Conservation (phyloP, 2,113 vertebrate genomes). For the Calyptommatus sinebrachiatus region DNA sequence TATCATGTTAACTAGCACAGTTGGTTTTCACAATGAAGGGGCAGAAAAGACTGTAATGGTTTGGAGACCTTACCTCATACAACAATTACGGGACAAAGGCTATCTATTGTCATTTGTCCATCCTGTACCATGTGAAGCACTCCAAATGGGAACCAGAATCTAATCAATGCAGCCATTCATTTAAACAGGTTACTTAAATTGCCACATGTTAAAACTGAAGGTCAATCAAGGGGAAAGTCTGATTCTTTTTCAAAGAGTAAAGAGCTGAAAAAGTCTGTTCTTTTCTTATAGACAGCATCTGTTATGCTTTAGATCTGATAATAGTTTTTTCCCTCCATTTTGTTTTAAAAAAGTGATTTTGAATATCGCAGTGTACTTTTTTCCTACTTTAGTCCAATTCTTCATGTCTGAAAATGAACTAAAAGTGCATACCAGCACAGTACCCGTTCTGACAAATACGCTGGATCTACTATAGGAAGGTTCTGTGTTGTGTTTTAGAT, state of each 20-base stretch:
- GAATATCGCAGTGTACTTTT: too few relatives aligned
- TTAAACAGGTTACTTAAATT: slow-evolving; percentile 47
- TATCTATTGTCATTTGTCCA: slow-evolving; percentile 23
- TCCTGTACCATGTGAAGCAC: not conserved
- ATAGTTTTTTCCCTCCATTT: not conserved
- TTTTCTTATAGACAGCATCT: slow-evolving; percentile 3
- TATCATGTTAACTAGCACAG: slow-evolving; percentile 29
- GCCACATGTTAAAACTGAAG: slow-evolving; percentile 14
- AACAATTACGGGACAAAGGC: slow-evolving; percentile 25
- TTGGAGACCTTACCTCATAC: not conserved
- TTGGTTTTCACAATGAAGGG: slow-evolving; percentile 16
- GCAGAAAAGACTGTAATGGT: slow-evolving; percentile 22
- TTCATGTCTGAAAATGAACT: too few relatives aligned
- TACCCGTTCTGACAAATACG: too few relatives aligned
- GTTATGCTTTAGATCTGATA: not conserved
- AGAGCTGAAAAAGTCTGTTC: not conserved
- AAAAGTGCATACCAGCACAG: too few relatives aligned
- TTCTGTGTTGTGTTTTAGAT: too few relatives aligned
- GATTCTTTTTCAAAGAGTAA: slow-evolving; percentile 34
- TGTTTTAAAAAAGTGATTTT: not conserved
- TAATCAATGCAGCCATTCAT: slow-evolving; percentile 38
- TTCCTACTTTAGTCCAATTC: not conserved
- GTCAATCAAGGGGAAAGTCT: slow-evolving; percentile 10
- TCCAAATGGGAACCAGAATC: slow-evolving; percentile 24
- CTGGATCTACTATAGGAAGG: too few relatives aligned